A percentile compares a stretch with the other conserved stretches of the same genome.
Conservation (phyloP, 1,140 invertebrate species). For the Listronotus bonariensis region DNA sequence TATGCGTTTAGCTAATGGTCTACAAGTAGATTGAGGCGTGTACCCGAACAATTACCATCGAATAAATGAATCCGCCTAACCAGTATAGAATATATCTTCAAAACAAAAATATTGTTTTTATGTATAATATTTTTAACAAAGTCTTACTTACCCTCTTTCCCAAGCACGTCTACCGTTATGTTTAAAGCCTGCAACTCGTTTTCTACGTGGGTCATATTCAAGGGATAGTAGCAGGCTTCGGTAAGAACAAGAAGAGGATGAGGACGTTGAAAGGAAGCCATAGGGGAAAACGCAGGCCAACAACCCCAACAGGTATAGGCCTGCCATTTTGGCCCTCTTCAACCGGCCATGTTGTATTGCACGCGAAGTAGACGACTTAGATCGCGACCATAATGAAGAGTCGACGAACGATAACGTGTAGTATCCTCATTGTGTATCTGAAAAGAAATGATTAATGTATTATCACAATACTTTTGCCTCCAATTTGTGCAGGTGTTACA, state of each 20-base stretch:
- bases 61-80: too few species aligned
- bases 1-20: too few species aligned
- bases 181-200: constrained; percentile 38
- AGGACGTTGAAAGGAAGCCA: constrained; percentile 38
- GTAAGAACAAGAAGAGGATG: constrained; percentile 43
- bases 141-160: constrained; percentile 44
- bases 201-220: constrained; percentile 43
- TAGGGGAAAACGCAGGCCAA: constrained; percentile 47
- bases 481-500: too few species aligned
- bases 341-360: constrained; percentile 46
- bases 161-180: constrained; percentile 35
- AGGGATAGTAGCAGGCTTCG: constrained; percentile 45
- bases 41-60: too few species aligned
- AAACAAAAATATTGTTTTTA: too few species aligned
- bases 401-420: too few species aligned
- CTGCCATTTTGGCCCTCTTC: constrained; percentile 51
- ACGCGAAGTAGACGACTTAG: not conserved
- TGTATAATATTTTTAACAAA: too few species aligned
- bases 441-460: too few species aligned
- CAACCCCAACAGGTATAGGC: constrained; percentile 51
- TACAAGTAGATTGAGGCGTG: too few species aligned
- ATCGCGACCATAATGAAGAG: not conserved
- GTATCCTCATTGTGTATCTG: too few species aligned
- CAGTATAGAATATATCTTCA: too few species aligned
- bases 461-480: too few species aligned